These are phyloP conservation scores for Sebastes matsubarae DNA, from an alignment of 2,797 vertebrate genomes.

Conservation along the genomic window DNA sequence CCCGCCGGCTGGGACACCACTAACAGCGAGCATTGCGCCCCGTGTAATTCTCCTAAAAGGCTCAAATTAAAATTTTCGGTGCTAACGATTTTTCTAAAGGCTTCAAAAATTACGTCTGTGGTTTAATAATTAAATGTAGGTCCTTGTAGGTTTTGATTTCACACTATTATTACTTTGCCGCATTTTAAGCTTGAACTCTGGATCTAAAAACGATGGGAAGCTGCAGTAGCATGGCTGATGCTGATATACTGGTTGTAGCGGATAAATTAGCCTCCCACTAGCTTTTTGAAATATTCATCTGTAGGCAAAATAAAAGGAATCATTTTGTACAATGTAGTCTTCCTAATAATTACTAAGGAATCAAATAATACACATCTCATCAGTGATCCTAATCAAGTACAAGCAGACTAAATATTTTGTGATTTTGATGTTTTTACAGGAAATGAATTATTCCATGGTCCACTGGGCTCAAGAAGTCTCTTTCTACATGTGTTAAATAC, in stretches of 20 bases:
- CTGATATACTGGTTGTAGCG: neutral
- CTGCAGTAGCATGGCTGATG: conserved; percentile 4
- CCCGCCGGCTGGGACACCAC: neutral
- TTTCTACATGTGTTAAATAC: neutral
- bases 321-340: conserved; percentile 10
- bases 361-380: neutral
- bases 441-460: neutral
- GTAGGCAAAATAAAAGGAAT: neutral
- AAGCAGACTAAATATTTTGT: neutral
- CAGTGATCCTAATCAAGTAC: neutral
- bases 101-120: conserved; percentile 9
- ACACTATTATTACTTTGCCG: conserved; percentile 17
- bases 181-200: conserved; percentile 12
- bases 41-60: conserved; percentile 18
- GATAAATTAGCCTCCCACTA: neutral
- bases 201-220: neutral
- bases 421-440: conserved; percentile 7
- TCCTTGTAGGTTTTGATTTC: conserved; percentile 13
- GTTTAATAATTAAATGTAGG: neutral
- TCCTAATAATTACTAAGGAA: neutral
- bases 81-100: conserved; percentile 48
- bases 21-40: neutral
- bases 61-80: conserved; percentile 33
- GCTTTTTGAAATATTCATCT: neutral
- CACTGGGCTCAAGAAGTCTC: neutral